Evolutionary conservation across 2,888 invertebrate species (phyloP).

Genomic region (Eulithis prunata): DNA sequence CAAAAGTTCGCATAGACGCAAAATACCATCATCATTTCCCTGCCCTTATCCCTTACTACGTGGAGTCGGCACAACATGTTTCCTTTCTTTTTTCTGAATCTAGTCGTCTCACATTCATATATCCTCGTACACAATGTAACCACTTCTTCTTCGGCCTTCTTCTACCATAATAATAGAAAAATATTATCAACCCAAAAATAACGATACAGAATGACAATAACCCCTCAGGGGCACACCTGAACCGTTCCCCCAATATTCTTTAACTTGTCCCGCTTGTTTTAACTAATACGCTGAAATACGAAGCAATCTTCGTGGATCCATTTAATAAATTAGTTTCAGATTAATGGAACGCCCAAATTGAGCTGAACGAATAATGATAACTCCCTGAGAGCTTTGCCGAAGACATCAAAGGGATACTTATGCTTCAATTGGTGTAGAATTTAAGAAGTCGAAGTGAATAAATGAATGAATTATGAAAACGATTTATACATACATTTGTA

Average conservation of each 20-base stretch:
- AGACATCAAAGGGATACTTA: constrained; percentile 12
- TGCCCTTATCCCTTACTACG: too few relatives aligned
- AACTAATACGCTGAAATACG: constrained; percentile 48
- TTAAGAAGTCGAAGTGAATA: too few relatives aligned
- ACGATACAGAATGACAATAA: constrained; percentile 13
- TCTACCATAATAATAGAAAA: too few relatives aligned
- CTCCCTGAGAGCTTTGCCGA: constrained; percentile 26
- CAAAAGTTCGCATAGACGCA: too few relatives aligned
- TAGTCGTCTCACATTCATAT: too few relatives aligned
- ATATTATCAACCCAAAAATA: not conserved
- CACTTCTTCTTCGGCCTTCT: too few relatives aligned
- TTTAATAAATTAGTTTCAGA: constrained; percentile 59
- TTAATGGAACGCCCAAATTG: constrained; percentile 53
- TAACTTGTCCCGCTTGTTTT: constrained; percentile 42
- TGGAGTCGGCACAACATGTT: too few relatives aligned
- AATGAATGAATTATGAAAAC: too few relatives aligned
- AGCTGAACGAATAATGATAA: constrained; percentile 51
- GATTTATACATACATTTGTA: too few relatives aligned
- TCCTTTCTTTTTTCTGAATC: too few relatives aligned
- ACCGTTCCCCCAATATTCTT: constrained; percentile 36
- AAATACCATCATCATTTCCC: too few relatives aligned
- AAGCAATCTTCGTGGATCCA: constrained; percentile 50
- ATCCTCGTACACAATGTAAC: too few relatives aligned
- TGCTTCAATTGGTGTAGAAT: constrained; percentile 3
- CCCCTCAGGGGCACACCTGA: constrained; percentile 27